A percentile compares a stretch with the other conserved stretches of the same genome.
These are phyloP conservation scores for Ibidorhyncha struthersii DNA, from an alignment of 2,113 vertebrate species.

Conservation along the genomic window DNA sequence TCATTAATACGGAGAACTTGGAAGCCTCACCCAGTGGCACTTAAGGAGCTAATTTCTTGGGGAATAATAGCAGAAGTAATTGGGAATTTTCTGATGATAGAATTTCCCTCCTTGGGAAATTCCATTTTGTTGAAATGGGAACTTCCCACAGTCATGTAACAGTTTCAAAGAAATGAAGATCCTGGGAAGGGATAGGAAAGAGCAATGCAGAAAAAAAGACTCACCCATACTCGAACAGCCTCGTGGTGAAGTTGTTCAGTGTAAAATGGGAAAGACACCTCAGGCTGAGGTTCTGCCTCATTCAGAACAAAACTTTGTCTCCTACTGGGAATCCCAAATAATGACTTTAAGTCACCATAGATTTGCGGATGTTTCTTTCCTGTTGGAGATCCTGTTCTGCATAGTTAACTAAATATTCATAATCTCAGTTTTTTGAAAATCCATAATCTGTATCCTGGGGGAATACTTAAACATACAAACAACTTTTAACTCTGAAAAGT, in stretches of 20 bases:
- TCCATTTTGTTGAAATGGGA: not conserved
- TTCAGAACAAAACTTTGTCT: not conserved
- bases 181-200: not conserved
- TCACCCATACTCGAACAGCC: not conserved
- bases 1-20: not conserved
- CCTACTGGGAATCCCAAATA: not conserved
- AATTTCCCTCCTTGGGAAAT: slow-evolving; percentile 15
- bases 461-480: not conserved
- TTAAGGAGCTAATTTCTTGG: not conserved
- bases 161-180: not conserved
- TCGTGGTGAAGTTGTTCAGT: not conserved
- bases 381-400: not conserved
- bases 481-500: not conserved
- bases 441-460: not conserved
- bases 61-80: not conserved
- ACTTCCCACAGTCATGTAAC: not conserved
- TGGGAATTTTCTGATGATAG: not conserved
- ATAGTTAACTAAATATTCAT: not conserved
- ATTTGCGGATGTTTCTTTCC: not conserved
- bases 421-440: not conserved
- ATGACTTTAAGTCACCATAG: not conserved
- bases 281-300: not conserved
- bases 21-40: not conserved
- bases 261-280: not conserved
- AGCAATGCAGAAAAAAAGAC: not conserved